Evolutionary conservation across 2,888 invertebrate species (phyloP).

Genomic region (Amblyteles armatorius): DNA sequence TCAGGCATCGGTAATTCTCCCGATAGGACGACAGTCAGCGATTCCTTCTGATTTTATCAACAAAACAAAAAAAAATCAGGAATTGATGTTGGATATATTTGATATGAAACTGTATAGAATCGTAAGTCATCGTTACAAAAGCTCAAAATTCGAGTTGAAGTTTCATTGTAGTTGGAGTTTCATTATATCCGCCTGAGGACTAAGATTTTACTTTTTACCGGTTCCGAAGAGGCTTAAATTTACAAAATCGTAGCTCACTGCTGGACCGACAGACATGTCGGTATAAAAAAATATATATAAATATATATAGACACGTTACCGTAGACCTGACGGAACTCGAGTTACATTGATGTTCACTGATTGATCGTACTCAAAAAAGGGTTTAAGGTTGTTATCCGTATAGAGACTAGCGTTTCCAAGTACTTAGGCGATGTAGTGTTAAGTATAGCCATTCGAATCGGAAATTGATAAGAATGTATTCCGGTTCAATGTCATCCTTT

Average conservation of each 20-base stretch:
- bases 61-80: neutral
- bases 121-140: neutral
- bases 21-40: constrained; percentile 14
- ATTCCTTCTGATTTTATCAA: constrained; percentile 13
- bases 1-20: neutral
- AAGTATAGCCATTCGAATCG: constrained; percentile 26
- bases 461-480: constrained; percentile 29
- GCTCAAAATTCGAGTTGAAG: neutral
- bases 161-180: neutral
- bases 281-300: neutral
- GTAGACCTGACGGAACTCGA: constrained; percentile 7
- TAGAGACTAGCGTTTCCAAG: constrained; percentile 39
- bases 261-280: neutral
- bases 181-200: neutral
- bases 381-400: constrained; percentile 37
- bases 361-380: constrained; percentile 42
- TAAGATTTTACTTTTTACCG: constrained; percentile 4
- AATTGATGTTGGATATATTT: constrained; percentile 10
- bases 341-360: constrained; percentile 32
- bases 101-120: neutral
- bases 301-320: constrained; percentile 13
- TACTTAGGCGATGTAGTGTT: constrained; percentile 59
- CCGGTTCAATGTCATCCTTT: constrained; percentile 9
- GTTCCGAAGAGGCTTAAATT: neutral
- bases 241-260: neutral